A percentile compares a stretch with the other conserved stretches of the same genome.
phyloP scores from a whole-genome alignment of 2,888 invertebrate species.

The Corbicula japonica region DNA sequence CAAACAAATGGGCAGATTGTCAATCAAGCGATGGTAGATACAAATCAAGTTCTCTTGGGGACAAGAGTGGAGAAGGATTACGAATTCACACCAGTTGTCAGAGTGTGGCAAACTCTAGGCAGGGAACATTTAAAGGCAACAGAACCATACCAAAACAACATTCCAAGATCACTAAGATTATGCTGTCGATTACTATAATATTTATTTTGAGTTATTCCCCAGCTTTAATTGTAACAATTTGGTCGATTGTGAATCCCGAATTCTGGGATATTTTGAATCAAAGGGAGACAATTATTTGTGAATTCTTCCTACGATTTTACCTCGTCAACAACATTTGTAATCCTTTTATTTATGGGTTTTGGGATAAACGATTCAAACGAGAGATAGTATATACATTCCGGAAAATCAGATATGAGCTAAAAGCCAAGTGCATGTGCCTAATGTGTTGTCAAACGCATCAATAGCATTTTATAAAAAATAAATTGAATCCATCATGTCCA shows the following conservation, averaged over 20 bases:
- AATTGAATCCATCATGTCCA: too few relatives aligned
- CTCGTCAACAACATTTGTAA: conserved; percentile 69
- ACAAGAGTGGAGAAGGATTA: too few relatives aligned
- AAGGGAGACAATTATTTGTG: conserved; percentile 44
- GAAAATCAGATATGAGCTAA: too few relatives aligned
- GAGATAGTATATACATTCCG: conserved; percentile 51
- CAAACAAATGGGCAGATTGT: too few relatives aligned
- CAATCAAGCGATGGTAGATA: too few relatives aligned
- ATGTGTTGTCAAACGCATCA: too few relatives aligned
- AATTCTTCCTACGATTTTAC: conserved; percentile 62
- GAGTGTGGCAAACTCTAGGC: background rate
- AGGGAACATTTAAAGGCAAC: conserved; percentile 12
- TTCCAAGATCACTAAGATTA: conserved; percentile 68
- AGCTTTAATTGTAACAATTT: conserved; percentile 58
- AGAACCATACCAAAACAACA: conserved; percentile 29
- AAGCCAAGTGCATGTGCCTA: too few relatives aligned
- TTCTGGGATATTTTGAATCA: conserved; percentile 54
- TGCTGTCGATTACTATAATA: conserved; percentile 66
- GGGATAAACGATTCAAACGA: conserved; percentile 66
- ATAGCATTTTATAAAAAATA: too few relatives aligned
- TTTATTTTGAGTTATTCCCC: conserved; percentile 68
- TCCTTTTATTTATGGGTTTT: conserved; percentile 71
- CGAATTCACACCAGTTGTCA: conserved; percentile 31
- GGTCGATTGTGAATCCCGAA: conserved; percentile 49
- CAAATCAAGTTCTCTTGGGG: too few relatives aligned